Evolutionary conservation across 2,888 invertebrate genomes (phyloP).

Genomic region (Lochmaea capreae): DNA sequence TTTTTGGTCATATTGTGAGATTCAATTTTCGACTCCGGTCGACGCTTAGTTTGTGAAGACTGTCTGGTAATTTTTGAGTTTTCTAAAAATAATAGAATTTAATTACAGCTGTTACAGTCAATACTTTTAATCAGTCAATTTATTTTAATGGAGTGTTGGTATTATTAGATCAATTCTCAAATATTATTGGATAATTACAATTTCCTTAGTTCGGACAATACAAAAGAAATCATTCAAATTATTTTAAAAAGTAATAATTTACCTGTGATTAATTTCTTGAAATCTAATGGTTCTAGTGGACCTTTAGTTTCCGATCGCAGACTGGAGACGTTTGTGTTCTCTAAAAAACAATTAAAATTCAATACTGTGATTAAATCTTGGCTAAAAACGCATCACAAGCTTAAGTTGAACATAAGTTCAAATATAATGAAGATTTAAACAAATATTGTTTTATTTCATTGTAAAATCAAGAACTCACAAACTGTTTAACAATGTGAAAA

Average conservation of each 20-base stretch:
- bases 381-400: too few species aligned
- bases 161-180: too few species aligned
- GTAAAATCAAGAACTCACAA: too few species aligned
- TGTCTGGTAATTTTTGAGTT: not conserved
- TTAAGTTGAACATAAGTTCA: too few species aligned
- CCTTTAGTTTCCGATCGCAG: not conserved
- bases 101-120: too few species aligned
- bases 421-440: too few species aligned
- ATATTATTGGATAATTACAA: too few species aligned
- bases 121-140: too few species aligned
- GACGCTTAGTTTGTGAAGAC: not conserved
- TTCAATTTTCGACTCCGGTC: not conserved
- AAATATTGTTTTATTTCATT: too few species aligned
- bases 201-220: not conserved
- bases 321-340: not conserved
- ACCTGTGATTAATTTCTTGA: not conserved
- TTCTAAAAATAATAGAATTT: too few species aligned
- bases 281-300: not conserved
- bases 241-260: not conserved
- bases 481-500: too few species aligned
- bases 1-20: not conserved
- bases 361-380: not conserved
- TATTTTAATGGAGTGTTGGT: too few species aligned
- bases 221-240: not conserved
- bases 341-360: slow-evolving; percentile 6